phyloP scores from a whole-genome alignment of 2,113 vertebrate genomes.

The Capra hircus region DNA sequence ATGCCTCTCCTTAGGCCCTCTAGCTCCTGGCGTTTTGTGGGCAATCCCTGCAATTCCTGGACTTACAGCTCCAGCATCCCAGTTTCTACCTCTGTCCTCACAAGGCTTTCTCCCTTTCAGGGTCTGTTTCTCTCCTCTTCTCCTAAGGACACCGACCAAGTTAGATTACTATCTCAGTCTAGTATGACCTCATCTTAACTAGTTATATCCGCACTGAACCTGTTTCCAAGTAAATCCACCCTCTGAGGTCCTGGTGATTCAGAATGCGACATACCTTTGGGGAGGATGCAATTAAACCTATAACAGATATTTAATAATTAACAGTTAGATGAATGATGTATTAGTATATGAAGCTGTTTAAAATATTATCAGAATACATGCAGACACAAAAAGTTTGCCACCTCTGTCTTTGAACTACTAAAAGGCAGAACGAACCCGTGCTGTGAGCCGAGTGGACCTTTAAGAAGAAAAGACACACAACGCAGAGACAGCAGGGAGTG shows the following conservation, averaged over 20 bases:
- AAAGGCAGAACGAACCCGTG: background rate
- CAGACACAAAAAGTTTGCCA: background rate
- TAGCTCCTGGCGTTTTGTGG: background rate
- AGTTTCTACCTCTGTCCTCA: background rate
- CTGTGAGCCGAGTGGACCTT: background rate
- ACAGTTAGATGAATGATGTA: background rate
- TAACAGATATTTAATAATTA: background rate
- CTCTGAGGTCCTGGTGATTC: background rate
- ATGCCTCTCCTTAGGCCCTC: background rate
- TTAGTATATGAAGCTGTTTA: background rate
- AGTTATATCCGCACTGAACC: background rate
- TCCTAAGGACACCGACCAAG: background rate
- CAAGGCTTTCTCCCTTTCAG: rapidly evolving
- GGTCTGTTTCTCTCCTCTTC: background rate
- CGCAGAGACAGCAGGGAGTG: background rate
- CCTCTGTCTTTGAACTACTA: background rate
- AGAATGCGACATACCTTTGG: background rate
- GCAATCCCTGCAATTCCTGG: background rate
- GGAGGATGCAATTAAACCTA: background rate
- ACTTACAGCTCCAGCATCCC: background rate
- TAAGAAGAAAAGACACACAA: background rate
- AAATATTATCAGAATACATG: background rate
- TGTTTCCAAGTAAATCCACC: background rate
- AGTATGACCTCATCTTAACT: background rate
- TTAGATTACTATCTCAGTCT: background rate